Conservation (phyloP, 2,888 invertebrate genomes). For the Tethea ocularis region DNA sequence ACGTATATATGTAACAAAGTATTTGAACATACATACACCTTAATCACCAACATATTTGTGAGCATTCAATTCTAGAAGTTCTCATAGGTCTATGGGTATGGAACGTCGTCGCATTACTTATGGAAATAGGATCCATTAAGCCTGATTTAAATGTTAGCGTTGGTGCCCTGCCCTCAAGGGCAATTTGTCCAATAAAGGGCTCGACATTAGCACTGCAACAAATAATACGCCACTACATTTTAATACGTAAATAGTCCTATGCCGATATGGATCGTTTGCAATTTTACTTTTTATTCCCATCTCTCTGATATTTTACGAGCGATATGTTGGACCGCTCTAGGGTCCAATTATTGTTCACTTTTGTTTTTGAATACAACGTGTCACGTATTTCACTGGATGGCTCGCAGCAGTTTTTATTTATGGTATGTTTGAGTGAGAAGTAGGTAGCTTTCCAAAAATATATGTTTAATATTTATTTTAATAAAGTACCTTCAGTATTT, state of each 20-base stretch:
- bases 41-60: conserved; percentile 24
- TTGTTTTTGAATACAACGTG: conserved; percentile 12
- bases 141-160: conserved; percentile 78
- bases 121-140: conserved; percentile 73
- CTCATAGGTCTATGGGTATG: conserved; percentile 11
- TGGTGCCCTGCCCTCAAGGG: conserved; percentile 55
- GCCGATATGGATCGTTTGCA: conserved; percentile 63
- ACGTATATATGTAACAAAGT: conserved; percentile 24
- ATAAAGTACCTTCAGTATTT: neutral
- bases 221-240: conserved; percentile 38
- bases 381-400: neutral
- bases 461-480: neutral
- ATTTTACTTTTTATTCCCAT: conserved; percentile 48
- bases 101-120: conserved; percentile 54
- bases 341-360: conserved; percentile 15
- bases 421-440: neutral
- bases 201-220: conserved; percentile 45
- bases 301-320: conserved; percentile 17
- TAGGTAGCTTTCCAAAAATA: neutral
- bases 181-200: conserved; percentile 70
- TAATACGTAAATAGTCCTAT: conserved; percentile 56
- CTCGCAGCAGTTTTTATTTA: neutral
- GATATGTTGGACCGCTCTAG: conserved; percentile 22
- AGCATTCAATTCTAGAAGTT: conserved; percentile 23
- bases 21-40: conserved; percentile 24